A percentile compares a stretch with the other conserved stretches of the same genome.
phyloP scores from a whole-genome alignment of 2,113 vertebrate species.

The Camelus bactrianus region DNA sequence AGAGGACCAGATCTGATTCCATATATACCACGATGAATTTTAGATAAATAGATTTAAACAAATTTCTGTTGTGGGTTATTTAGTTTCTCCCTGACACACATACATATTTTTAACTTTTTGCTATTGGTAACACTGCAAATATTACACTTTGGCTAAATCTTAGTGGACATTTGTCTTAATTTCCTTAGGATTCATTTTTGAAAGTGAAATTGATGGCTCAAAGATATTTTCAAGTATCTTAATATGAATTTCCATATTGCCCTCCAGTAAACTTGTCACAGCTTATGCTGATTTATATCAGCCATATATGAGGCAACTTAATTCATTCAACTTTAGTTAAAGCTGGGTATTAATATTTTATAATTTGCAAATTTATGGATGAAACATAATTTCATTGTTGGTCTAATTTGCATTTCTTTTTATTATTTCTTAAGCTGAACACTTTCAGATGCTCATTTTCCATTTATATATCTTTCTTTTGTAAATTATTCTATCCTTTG shows the following conservation, averaged over 20 bases:
- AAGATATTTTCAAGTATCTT: constrained; percentile 58
- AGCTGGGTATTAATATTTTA: constrained; percentile 52
- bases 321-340: constrained; percentile 60
- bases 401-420: constrained; percentile 61
- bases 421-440: not conserved
- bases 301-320: not conserved
- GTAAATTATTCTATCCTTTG: constrained; percentile 19
- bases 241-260: constrained; percentile 54
- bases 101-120: not conserved
- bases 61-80: not conserved
- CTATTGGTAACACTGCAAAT: not conserved
- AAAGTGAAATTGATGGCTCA: constrained; percentile 38
- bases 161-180: constrained; percentile 39
- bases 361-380: constrained; percentile 59
- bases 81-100: not conserved
- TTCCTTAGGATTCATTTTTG: constrained; percentile 51
- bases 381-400: constrained; percentile 37
- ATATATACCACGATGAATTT: not conserved
- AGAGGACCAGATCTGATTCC: not conserved
- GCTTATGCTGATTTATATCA: constrained; percentile 61
- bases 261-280: constrained; percentile 57
- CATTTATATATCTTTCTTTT: not conserved
- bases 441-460: constrained; percentile 18
- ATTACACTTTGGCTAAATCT: constrained; percentile 22
- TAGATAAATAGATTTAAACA: not conserved